These are phyloP conservation scores for Cynopterus sphinx DNA, from an alignment of 2,797 vertebrate genomes.

Conservation along the genomic window DNA sequence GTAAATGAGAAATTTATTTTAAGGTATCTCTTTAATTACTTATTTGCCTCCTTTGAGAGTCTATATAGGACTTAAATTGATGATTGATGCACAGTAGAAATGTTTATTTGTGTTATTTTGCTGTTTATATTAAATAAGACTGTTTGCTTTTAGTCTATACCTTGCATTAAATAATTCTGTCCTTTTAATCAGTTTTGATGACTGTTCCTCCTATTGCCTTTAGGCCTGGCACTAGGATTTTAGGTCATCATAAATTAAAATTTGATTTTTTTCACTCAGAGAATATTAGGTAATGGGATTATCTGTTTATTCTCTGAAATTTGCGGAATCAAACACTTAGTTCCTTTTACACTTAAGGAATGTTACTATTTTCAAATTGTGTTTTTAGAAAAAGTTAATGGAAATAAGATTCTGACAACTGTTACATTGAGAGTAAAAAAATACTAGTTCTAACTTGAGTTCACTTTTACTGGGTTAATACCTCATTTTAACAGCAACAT, in stretches of 20 bases:
- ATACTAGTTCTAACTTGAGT: background rate
- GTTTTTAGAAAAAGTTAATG: slow-evolving; percentile 34
- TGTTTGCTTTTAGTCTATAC: slow-evolving; percentile 33
- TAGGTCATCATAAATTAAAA: slow-evolving; percentile 79
- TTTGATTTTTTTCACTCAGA: slow-evolving; percentile 78
- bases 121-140: background rate
- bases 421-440: background rate
- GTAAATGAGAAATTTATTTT: slow-evolving; percentile 27
- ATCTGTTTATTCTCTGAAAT: slow-evolving; percentile 77
- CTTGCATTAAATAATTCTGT: background rate
- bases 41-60: background rate
- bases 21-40: background rate
- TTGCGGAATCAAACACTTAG: slow-evolving; percentile 71
- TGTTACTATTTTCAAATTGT: slow-evolving; percentile 44
- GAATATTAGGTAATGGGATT: slow-evolving; percentile 72
- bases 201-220: slow-evolving; percentile 76
- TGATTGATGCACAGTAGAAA: background rate
- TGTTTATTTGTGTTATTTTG: background rate
- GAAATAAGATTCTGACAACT: background rate
- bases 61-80: background rate
- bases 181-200: slow-evolving; percentile 63
- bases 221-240: slow-evolving; percentile 76
- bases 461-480: slow-evolving; percentile 13
- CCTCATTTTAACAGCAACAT: background rate
- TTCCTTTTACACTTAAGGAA: background rate